Evolutionary conservation across 64 coral and sea anemone genomes (phyloP).

Genomic region (Pocillopora damicornis): DNA sequence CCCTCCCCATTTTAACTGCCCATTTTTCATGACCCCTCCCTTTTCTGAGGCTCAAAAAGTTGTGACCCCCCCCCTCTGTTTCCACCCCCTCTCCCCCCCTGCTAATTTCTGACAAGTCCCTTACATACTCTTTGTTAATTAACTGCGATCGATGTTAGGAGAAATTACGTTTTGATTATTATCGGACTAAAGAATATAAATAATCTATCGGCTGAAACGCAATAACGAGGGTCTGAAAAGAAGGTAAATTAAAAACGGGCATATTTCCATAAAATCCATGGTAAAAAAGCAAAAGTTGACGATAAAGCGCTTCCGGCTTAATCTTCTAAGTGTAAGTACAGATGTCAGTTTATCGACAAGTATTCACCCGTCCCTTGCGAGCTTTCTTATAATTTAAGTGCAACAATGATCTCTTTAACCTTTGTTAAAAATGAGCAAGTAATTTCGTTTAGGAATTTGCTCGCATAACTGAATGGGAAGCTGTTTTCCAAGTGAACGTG

Average conservation of each 20-base stretch:
- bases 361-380: neutral
- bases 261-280: constrained; percentile 18
- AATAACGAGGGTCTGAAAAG: neutral
- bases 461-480: neutral
- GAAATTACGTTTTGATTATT: too few species aligned
- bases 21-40: too few species aligned
- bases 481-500: neutral
- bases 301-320: constrained; percentile 1
- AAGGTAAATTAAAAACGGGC: constrained; percentile 24
- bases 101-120: too few species aligned
- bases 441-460: neutral
- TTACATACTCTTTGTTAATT: too few species aligned
- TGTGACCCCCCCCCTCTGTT: too few species aligned
- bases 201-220: neutral
- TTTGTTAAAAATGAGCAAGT: neutral
- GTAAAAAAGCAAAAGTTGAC: constrained; percentile 22
- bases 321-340: neutral
- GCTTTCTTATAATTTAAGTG: neutral
- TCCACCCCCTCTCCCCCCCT: too few species aligned
- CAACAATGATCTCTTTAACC: neutral
- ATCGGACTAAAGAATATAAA: too few species aligned
- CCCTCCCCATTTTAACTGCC: too few species aligned
- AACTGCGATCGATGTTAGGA: too few species aligned
- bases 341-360: too few species aligned
- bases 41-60: too few species aligned